phyloP scores from a whole-genome alignment of 1,140 invertebrate genomes.

The Drosophila pseudoananassae region DNA sequence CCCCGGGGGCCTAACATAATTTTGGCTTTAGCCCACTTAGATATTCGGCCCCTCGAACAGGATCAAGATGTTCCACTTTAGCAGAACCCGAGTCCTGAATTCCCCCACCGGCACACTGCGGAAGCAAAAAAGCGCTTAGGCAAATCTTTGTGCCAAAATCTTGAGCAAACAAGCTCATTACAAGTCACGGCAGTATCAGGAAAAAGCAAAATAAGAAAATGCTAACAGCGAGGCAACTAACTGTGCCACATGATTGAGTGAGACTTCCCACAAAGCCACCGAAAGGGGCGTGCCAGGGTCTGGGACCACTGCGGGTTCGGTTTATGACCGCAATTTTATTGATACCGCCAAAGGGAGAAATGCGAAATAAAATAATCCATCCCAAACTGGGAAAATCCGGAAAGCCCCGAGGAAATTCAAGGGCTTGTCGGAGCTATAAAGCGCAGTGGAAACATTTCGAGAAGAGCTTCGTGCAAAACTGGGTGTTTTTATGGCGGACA shows the following conservation, averaged over 20 bases:
- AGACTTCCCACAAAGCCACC: constrained; percentile 24
- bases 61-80: constrained; percentile 57
- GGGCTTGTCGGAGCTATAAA: constrained; percentile 28
- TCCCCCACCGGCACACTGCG: background rate
- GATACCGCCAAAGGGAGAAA: constrained; percentile 73
- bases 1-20: constrained; percentile 26
- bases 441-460: constrained; percentile 27
- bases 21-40: constrained; percentile 6
- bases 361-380: constrained; percentile 48
- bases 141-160: constrained; percentile 69
- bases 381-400: constrained; percentile 19
- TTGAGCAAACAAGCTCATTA: constrained; percentile 75
- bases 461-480: constrained; percentile 19
- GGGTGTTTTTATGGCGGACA: constrained; percentile 55
- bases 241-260: constrained; percentile 66
- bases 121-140: constrained; percentile 52
- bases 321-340: constrained; percentile 79
- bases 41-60: constrained; percentile 11
- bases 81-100: constrained; percentile 11
- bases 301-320: constrained; percentile 43
- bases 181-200: constrained; percentile 4
- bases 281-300: constrained; percentile 52
- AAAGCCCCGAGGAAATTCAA: constrained; percentile 33
- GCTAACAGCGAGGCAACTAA: constrained; percentile 26
- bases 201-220: constrained; percentile 13